Base-by-base conservation (phyloP, 2,113 vertebrate species). In the human (Homo sapiens) region DNA sequence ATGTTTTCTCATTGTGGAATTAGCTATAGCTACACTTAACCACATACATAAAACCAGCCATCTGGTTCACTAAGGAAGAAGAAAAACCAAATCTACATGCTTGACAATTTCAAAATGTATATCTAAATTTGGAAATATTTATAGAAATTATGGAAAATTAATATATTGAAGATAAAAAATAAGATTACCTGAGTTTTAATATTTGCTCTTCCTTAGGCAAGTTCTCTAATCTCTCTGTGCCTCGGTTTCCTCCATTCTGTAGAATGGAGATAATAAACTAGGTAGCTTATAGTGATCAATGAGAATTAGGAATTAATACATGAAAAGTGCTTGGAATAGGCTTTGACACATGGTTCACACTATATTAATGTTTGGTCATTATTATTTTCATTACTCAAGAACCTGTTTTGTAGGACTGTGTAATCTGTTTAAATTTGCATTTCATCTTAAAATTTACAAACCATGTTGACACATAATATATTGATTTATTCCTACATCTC, bases 21-120 rank as follows among this genome's bases (percentile, higher is more conserved):
- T 88, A 90, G 35, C 32, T 81, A n/a, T 14, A 61, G 38, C 32
- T 89, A 45, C 3, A 23, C 11, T 91, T 83, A 85, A 89, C 22
- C 9, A 18, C 27, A n/a, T 43, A 43, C 48, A 30, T 9, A 86
- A 76, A 87, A 52, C 30, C 72, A 84, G 30, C 59, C 61, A 73
- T 90, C 87, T 94, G 66, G 30, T 48, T 98, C 68, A 59, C 25
- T 66, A 76, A 93, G 78, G 59, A 64, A 64, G 10, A 13, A 64
- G 13, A 64, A 57, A 68, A 27, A 38, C 18, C 13, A 50, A 64
- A 18, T 66, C 18, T 75, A 12, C 10, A 32, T 76, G 40, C 45
- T 35, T 85, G 70, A 76, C 45, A 70, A 57, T 76, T 90, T 97
- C 25, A 59, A 96, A 94, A 73, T 94, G 16, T 87, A 16, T 12